phyloP scores from a whole-genome alignment of 1,140 invertebrate species.

The Neodiprion lecontei region DNA sequence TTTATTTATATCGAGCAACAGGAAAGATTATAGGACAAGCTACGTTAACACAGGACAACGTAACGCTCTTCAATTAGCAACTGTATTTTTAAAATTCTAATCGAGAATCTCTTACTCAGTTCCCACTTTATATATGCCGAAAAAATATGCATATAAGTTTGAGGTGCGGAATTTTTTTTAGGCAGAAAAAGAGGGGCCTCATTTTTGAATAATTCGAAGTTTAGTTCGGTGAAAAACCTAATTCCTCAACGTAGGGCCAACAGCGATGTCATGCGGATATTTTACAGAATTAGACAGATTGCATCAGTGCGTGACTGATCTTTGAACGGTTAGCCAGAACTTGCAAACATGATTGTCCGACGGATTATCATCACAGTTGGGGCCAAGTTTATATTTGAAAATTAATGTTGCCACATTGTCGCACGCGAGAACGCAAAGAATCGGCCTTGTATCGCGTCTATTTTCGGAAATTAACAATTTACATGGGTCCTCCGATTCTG shows the following conservation, averaged over 20 bases:
- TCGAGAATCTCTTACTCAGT: neutral
- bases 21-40: neutral
- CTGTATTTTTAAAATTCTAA: constrained; percentile 2
- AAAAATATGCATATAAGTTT: no score
- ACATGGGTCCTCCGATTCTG: neutral
- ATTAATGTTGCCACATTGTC: constrained; percentile 28
- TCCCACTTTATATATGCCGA: no score
- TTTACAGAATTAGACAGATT: neutral
- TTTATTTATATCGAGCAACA: constrained; percentile 13
- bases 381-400: constrained; percentile 42
- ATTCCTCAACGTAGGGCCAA: no score
- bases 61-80: constrained; percentile 10
- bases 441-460: constrained; percentile 4
- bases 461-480: constrained; percentile 2
- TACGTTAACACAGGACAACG: constrained; percentile 3
- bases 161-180: no score
- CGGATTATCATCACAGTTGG: neutral
- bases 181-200: no score
- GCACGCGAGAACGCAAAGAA: neutral
- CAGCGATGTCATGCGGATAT: no score
- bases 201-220: no score
- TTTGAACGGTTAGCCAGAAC: neutral
- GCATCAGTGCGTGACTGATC: neutral
- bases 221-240: no score
- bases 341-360: neutral